Base-by-base conservation (phyloP, 2,113 vertebrate genomes). In the Poeciliopsis retropinna region DNA sequence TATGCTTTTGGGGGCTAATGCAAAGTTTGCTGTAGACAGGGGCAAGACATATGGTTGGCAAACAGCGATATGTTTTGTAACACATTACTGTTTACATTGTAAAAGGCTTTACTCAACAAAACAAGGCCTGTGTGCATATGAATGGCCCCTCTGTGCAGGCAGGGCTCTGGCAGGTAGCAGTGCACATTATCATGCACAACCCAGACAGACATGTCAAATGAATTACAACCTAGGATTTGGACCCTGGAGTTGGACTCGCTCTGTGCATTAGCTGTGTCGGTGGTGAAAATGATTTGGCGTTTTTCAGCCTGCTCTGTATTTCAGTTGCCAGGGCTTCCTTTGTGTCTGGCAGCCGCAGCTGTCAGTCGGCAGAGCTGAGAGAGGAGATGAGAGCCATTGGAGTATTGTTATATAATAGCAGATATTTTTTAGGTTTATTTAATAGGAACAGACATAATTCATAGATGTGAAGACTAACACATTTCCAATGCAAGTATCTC, bases 131-230 rank as follows among this genome's bases (percentile, higher is more conserved):
- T 60, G 72, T 76, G 76, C 77, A 85, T 66, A 92, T 93, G 91
- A 93, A 92, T 92, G 69, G 83, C 84, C 72, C 34, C 86, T 83
- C 66, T 93, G 90, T 94, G 87, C 79, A 81, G 84, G 28, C 19
- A 3, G 29, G 39, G 60, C 72, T 80, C 82, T 85, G 86, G 82
- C 88, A 84, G 85, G 85, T 89, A 81, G 72, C 41, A 5, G 76
- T 67, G 44, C 75, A 87, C 78, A 80, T 86, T 60, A 86, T 89
- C 85, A 87, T 74, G 67, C 79, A 73, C 61, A 41, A 67, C 82
- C 72, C 71, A 74, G 64, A 60, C 85, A 85, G 77, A 87, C 85
- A 79, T 39, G 86, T 81, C 64, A 78, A 73, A 76, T 87, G 83
- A 91, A 91, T 89, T 72, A 80, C 62, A 65, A 71, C 69, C 70